Evolutionary conservation across 2,113 vertebrate species (phyloP).

Genomic region (Sula dactylatra): DNA sequence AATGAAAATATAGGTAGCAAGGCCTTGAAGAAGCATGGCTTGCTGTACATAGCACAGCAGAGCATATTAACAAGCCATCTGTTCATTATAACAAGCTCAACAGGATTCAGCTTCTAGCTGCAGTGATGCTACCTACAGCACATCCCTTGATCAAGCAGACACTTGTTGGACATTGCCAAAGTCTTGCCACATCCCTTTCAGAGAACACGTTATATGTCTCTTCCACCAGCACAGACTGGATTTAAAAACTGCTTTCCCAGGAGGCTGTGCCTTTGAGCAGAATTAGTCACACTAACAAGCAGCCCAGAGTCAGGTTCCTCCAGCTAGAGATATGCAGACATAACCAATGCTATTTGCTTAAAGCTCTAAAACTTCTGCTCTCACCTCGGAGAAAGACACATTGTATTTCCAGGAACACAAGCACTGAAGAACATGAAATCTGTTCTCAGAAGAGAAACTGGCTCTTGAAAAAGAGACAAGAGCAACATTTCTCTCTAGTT

Average conservation of each 20-base stretch:
- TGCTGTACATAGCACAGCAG: background rate
- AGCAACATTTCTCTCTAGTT: background rate
- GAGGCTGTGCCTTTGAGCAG: background rate
- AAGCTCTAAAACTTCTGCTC: background rate
- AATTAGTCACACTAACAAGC: conserved; percentile 23
- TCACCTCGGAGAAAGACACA: background rate
- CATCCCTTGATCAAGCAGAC: conserved; percentile 11
- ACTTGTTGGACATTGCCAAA: conserved; percentile 27
- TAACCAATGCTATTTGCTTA: background rate
- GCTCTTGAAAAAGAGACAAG: background rate
- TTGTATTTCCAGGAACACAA: background rate
- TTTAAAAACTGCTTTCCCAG: conserved; percentile 27
- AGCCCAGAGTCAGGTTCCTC: conserved; percentile 14
- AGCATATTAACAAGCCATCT: conserved; percentile 48
- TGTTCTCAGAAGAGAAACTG: background rate
- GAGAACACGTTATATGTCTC: background rate
- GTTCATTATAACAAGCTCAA: conserved; percentile 46
- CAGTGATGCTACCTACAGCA: conserved; percentile 44
- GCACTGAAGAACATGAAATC: background rate
- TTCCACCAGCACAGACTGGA: background rate
- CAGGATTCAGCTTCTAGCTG: conserved; percentile 46
- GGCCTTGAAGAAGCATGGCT: background rate
- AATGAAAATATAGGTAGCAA: background rate
- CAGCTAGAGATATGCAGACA: background rate
- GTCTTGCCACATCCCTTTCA: conserved; percentile 7